Evolutionary conservation across 2,113 vertebrate genomes (phyloP).

Genomic region (Oxygymnocypris stewartii): DNA sequence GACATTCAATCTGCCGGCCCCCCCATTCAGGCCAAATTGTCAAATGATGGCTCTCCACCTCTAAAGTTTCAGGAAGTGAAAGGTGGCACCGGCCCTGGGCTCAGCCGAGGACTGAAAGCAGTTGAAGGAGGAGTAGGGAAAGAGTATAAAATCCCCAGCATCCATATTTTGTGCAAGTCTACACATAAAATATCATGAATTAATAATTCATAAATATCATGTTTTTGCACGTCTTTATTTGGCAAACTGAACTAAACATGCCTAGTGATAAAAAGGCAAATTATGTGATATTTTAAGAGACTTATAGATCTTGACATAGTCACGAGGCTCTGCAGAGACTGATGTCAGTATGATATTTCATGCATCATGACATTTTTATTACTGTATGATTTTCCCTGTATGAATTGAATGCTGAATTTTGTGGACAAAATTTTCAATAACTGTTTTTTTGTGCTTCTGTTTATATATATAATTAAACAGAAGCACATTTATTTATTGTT

Average conservation of each 20-base stretch:
- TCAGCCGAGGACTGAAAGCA: conserved; percentile 34
- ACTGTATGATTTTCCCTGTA: neutral
- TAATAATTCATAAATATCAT: neutral
- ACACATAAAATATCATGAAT: neutral
- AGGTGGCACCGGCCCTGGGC: conserved; percentile 60
- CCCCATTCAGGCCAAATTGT: conserved; percentile 82
- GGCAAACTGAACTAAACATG: neutral
- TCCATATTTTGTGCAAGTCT: neutral
- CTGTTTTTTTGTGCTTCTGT: no score
- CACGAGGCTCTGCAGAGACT: neutral
- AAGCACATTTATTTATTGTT: no score
- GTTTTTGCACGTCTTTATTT: neutral
- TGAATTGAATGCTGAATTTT: neutral
- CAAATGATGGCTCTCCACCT: conserved; percentile 86
- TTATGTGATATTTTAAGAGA: neutral
- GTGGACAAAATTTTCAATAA: neutral
- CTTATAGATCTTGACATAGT: neutral
- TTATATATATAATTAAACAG: neutral
- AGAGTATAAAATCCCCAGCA: conserved; percentile 24
- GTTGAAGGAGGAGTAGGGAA: neutral
- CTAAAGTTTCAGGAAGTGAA: conserved; percentile 78
- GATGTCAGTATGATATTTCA: neutral
- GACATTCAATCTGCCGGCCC: conserved; percentile 85
- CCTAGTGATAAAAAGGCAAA: neutral
- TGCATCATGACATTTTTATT: neutral